phyloP scores from a whole-genome alignment of 2,888 invertebrate species.

The Suillia variegata region DNA sequence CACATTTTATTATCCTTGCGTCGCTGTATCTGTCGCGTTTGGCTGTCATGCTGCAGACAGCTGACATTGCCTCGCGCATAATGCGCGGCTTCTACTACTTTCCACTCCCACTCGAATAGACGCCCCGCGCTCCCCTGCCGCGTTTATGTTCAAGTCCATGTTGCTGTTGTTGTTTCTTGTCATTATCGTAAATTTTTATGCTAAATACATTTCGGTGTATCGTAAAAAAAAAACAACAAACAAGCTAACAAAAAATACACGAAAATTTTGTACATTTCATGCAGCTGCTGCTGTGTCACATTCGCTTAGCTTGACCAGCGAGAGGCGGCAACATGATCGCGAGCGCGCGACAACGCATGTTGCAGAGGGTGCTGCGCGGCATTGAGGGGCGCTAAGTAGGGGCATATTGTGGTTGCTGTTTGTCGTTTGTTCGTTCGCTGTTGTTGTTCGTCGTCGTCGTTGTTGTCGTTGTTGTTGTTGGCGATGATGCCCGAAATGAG shows the following conservation, averaged over 20 bases:
- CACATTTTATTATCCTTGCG: not conserved
- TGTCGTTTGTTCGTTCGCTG: not conserved
- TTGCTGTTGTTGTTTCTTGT: conserved; percentile 26
- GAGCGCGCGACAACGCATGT: too few species aligned
- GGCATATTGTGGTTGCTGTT: too few species aligned
- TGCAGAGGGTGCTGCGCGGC: too few species aligned
- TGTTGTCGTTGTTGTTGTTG: not conserved
- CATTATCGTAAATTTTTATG: conserved; percentile 58
- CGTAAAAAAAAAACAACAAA: conserved; percentile 26
- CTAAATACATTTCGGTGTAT: conserved; percentile 53
- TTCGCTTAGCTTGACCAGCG: not conserved
- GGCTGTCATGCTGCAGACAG: not conserved
- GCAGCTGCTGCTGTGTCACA: conserved; percentile 36
- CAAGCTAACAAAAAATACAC: conserved; percentile 17
- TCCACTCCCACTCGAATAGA: too few species aligned
- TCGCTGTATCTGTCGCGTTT: not conserved
- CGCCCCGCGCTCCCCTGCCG: too few species aligned
- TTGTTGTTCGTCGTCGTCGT: not conserved
- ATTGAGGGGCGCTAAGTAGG: too few species aligned
- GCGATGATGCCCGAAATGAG: too few species aligned
- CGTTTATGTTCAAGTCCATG: conserved; percentile 2
- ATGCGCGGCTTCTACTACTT: not conserved
- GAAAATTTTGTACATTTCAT: conserved; percentile 31
- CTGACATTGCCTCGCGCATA: not conserved
- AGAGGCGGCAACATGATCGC: not conserved